Conservation (phyloP, 2,113 vertebrate genomes). For the Pantherophis guttatus region DNA sequence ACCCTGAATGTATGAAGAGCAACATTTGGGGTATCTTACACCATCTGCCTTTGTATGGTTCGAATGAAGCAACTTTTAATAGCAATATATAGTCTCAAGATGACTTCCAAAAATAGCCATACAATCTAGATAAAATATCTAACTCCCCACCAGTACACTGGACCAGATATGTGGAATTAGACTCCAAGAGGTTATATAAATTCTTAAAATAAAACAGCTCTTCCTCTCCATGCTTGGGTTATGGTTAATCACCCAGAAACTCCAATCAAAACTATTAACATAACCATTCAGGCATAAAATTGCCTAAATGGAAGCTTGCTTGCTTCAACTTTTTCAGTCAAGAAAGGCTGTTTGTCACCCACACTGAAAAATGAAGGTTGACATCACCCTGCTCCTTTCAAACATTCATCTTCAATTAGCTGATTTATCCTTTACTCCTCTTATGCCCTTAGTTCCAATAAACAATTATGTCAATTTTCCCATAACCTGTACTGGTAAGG, state of each 20-base stretch:
- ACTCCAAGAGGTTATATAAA: background rate
- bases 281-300: slow-evolving; percentile 64
- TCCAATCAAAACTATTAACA: slow-evolving; percentile 60
- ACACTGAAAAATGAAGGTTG: background rate
- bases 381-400: background rate
- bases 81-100: background rate
- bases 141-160: background rate
- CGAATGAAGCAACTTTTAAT: background rate
- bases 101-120: background rate
- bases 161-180: background rate
- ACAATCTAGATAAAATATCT: background rate
- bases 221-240: slow-evolving; percentile 41
- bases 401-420: slow-evolving; percentile 8
- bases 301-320: slow-evolving; percentile 49
- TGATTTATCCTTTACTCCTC: slow-evolving; percentile 1
- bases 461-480: background rate
- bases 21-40: background rate
- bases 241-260: slow-evolving; percentile 57
- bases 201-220: slow-evolving; percentile 45
- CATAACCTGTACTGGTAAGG: accelerated
- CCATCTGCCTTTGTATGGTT: accelerated
- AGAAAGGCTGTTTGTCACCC: background rate
- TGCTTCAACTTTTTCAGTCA: slow-evolving; percentile 21
- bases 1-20: background rate
- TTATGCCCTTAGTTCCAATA: background rate